Base-by-base conservation (phyloP, 2,113 vertebrate species). In the Emydocephalus ijimae region DNA sequence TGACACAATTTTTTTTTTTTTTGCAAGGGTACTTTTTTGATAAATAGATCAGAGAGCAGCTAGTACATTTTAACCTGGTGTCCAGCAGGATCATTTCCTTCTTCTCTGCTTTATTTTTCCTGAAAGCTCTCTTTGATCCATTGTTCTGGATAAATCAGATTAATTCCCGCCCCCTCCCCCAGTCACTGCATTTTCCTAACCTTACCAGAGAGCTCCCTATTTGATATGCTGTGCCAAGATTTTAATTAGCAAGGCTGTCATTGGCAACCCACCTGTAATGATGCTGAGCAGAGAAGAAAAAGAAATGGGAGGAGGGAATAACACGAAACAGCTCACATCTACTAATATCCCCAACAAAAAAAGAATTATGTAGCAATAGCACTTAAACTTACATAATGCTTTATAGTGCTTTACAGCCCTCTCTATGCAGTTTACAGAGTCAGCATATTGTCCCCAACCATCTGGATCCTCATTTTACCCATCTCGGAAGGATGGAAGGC, bases 241-340 rank as follows among this genome's bases (percentile, higher is more conserved):
- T 92, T 93, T 93, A 90, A 92, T 93, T 88, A 93, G 91, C 56
- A 90, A 93, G 54, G 48, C 88, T 90, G 34, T 85, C 39, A 20
- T 59, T 59, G 85, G 23, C 21, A 90, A 93, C 61, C 85, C 48
- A 88, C 88, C 90, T 92, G 43, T 89, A 45, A 94, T 45, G n/a
- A 61, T 48, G 43, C 90, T 85, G 88, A 90, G 61, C 89, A 55
- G n/a, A 52, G 45, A 88, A 45, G 56, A 52, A 74, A 85, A 74
- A 74, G 26, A 89, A 87, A 34, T 54, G 29, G 55, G 15, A 21
- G 26, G 26, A 2, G 6, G 3, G 5, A 69, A n/a, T 74, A 74
- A 81, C 18, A 81, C 21, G 43, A 81, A 81, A 81, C 74, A 43
- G 43, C 18, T 81, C 74, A 81, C 18, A 43, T 39, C 74, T 20